Evolutionary conservation across 1,140 invertebrate species (phyloP), one percentile per base, ranked within the genome.

Genomic region (Chelonus insularis): DNA sequence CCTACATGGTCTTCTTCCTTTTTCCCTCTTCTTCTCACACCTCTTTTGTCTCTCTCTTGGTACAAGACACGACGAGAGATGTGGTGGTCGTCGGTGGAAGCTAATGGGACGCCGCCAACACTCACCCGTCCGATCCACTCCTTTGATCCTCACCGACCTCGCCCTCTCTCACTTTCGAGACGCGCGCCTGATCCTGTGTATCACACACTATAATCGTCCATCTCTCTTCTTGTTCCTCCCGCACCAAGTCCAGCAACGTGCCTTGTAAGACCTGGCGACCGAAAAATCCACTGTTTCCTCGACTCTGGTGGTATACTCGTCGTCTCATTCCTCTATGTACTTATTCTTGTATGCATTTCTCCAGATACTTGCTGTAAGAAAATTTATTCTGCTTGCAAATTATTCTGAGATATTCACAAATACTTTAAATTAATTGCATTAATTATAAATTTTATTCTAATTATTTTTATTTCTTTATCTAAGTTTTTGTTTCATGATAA

Each of bases 81-180:
- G 75, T 71, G 69, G 43, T 57, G 71, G 72, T 76, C 68, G 73
- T 72, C 68, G 71, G 65, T 72, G 72, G 73, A 59, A 75, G 75
- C 74, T 77, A 76, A 75, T 77, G 76, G 75, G 73, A 74, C 70
- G 68, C 73, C 68, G 69, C 66, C 69, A 70, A 73, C 72, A 74
- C 71, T 71, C 68, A 45, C 29, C 68, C 68, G 55, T 66, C 66
- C 70, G 74, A 73, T 66, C 69, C 68, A 12, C 14, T 21, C 63
- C 76, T 79, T 79, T 79, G 77, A 79, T 75, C 73, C 70, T 68
- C 68, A 43, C 75, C 77, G 75, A 72, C 70, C 72, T 75, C 72
- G 73, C 71, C 68, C 67, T 73, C 70, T 69, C 70, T 69, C 72
- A 61, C 51, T 61, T 29, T 41, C 37, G 37, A 29, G 37, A 29